Base-by-base conservation (phyloP, 2,113 vertebrate species). In the Ursus arctos region DNA sequence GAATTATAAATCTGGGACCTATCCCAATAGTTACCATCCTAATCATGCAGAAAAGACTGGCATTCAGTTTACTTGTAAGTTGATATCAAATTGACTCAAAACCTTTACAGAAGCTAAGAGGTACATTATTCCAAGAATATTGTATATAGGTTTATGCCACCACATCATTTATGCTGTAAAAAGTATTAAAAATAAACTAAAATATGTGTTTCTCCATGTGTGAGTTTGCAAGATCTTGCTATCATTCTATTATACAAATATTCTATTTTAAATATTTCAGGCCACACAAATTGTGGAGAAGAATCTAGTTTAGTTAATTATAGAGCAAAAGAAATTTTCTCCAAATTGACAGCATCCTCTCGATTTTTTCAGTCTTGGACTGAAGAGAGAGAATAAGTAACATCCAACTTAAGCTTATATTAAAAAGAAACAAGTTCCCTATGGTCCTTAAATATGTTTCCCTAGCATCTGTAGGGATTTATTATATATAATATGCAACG, bases 191-290 rank as follows among this genome's bases (percentile, higher is more conserved):
- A 84, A 87, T 95, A 84, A 92, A 43, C 67, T 28, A 76, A 94
- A 85, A 65, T 79, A 31, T 61, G 26, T n/a, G 26, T 80, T 86
- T 83, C 88, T 40, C 28, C 43, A 9, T 69, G 53, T 59, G 43
- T n/a, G 49, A 83, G 24, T 87, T 87, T 94, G 13, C 28, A 86
- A 97, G 90, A 95, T 63, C 33, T 84, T 90, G 4, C 51, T 88
- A 19, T 87, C 67, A 57, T 57, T 96, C 22, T 31, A 26, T 80
- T 91, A 40, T 40, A 36, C 49, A 90, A 49, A 40, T 77, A 92
- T 57, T 79, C 76, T 79, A n/a, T 92, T 96, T 97, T 77, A 84
- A 96, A 92, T 95, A 83, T 84, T 92, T 90, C 77, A 95, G 63
- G 57, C 53, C 83, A 96, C n/a, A 72, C 7, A 95, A 71, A 92